Conservation (phyloP, 2,888 invertebrate species). For the Neoscelio sp. region DNA sequence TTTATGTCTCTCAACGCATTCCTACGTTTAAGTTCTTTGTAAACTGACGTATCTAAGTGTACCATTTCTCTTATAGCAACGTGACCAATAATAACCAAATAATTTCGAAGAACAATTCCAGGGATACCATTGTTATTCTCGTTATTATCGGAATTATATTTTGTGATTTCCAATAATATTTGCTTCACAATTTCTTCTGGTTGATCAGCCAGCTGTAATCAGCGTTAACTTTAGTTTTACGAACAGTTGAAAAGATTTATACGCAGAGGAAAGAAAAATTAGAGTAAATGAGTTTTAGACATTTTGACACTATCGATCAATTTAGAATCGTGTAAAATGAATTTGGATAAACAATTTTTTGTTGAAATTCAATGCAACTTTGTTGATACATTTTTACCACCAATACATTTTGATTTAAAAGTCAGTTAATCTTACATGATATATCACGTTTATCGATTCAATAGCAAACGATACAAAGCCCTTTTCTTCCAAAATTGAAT, state of each 20-base stretch:
- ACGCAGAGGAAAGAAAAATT: no score
- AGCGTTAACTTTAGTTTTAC: not conserved
- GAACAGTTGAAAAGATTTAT: no score
- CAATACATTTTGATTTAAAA: slow-evolving; percentile 5
- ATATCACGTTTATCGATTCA: slow-evolving; percentile 86
- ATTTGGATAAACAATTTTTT: not conserved
- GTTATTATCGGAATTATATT: slow-evolving; percentile 66
- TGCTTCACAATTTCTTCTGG: slow-evolving; percentile 83
- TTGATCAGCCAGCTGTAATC: slow-evolving; percentile 84
- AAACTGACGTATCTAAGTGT: slow-evolving; percentile 92
- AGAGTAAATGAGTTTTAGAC: no score
- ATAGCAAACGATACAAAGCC: slow-evolving; percentile 86
- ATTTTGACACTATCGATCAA: no score
- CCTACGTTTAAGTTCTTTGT: slow-evolving; percentile 91
- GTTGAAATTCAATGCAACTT: not conserved
- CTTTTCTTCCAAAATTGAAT: slow-evolving; percentile 81
- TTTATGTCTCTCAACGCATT: slow-evolving; percentile 82
- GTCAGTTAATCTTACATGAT: slow-evolving; percentile 81
- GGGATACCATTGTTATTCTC: slow-evolving; percentile 62
- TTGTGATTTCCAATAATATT: slow-evolving; percentile 69
- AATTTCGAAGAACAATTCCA: slow-evolving; percentile 79
- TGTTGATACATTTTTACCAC: not conserved
- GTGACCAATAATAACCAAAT: slow-evolving; percentile 88
- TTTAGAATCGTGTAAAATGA: no score
- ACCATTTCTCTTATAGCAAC: slow-evolving; percentile 91